A percentile compares a stretch with the other conserved stretches of the same genome.
Evolutionary conservation across 2,113 vertebrate genomes (phyloP).

Genomic region (Ptychochromis oligacanthus): DNA sequence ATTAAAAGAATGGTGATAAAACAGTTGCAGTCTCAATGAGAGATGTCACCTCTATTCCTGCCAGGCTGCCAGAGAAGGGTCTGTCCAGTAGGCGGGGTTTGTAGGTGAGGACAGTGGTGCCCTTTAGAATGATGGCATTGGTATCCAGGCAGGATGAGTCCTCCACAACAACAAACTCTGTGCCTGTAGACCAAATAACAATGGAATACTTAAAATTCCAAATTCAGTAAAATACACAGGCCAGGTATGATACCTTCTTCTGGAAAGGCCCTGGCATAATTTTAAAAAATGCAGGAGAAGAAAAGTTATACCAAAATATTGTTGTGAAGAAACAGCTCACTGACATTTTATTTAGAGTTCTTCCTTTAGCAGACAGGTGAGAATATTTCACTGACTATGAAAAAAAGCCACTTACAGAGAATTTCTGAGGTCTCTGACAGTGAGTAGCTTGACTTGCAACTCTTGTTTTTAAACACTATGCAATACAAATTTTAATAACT

Average conservation of each 20-base stretch:
- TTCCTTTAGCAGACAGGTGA: too few relatives aligned
- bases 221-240: not conserved
- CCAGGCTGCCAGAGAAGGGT: slow-evolving; percentile 95
- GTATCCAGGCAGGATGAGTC: slow-evolving; percentile 92
- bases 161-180: slow-evolving; percentile 97
- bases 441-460: not conserved
- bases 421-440: not conserved
- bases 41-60: slow-evolving; percentile 90
- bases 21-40: not conserved
- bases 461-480: not conserved
- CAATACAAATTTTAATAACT: not conserved
- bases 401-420: not conserved
- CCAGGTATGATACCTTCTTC: not conserved
- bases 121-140: slow-evolving; percentile 93
- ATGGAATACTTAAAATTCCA: not conserved
- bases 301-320: not conserved
- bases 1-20: not conserved
- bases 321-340: not conserved
- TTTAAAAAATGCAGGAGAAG: not conserved
- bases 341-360: not conserved
- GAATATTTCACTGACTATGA: not conserved
- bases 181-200: slow-evolving; percentile 79
- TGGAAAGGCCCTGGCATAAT: not conserved
- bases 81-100: slow-evolving; percentile 92
- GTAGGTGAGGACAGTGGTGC: slow-evolving; percentile 97